Base-by-base conservation (phyloP, 2,888 invertebrate species). In the Aleiodes leptofemur region DNA sequence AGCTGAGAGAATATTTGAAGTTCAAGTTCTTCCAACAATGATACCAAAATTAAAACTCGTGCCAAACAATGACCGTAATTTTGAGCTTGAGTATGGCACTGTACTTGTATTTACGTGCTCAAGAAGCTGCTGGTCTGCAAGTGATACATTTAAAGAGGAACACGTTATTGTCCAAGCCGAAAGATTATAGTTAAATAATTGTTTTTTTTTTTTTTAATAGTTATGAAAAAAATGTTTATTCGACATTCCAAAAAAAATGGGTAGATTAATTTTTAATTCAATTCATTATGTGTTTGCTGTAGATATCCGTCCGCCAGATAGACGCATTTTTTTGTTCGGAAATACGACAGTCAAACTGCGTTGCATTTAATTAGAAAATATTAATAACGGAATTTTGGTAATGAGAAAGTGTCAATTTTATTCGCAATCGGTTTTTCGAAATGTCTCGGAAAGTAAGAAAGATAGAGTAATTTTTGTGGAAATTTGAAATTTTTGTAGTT, bases 81-180 rank as follows among this genome's bases (percentile, higher is more conserved):
- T 91, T 13, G 85, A 89, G 61, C 89, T 91, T 9, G 97, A 97
- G 89, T 97, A 95, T 88, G 96, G 97, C 8, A 96, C 96, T n/a
- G 94, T 96, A 3, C 90, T 97, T 13, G 90, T 97, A 14, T 97
- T 94, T 87, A 95, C 97, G 1, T 98, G 97, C 87, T 90, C 92
- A 53, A 92, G 93, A 83, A 97, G 96, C 86, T 97, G 97, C 89
- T 97, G 97, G 97, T 92, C 93, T 72, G 90, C 92, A 0, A 92
- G 92, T 4, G 94, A 94, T 82, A 91, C 91, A 55, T 91, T 92
- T 81, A 92, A 94, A 73, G 92, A 92, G 79, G 97, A 97, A 90
- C 91, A 92, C 76, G 92, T 96, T 14, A 89, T 96, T 74, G 93
- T 96, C 82, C 96, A 97, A 90, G 92, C 93, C 7, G 96, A 97